Evolutionary conservation across 2,888 invertebrate species (phyloP).

Genomic region (Argynnis bischoffii): DNA sequence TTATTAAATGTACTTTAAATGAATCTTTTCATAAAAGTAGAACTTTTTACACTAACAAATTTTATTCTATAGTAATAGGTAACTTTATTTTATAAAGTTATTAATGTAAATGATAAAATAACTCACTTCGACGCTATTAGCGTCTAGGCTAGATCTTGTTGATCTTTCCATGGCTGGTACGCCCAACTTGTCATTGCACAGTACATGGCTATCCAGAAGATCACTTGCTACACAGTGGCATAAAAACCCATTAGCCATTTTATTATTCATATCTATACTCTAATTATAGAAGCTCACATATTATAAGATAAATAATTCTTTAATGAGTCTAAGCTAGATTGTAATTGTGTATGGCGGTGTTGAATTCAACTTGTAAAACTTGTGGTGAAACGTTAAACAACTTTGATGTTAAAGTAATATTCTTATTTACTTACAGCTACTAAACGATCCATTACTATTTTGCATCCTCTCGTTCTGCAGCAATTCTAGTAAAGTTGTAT

Average conservation of each 20-base stretch:
- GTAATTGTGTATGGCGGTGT: constrained; percentile 46
- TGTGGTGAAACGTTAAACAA: too few relatives aligned
- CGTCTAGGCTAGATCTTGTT: constrained; percentile 70
- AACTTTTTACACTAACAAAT: too few relatives aligned
- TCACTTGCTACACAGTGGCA: constrained; percentile 75
- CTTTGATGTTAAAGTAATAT: constrained; percentile 48
- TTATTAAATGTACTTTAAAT: too few relatives aligned
- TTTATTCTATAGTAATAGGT: not conserved
- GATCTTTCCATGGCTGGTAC: constrained; percentile 71
- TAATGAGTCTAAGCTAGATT: constrained; percentile 40
- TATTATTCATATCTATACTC: constrained; percentile 72
- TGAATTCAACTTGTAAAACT: constrained; percentile 47
- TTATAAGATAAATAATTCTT: constrained; percentile 59
- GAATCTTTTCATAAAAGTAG: too few relatives aligned
- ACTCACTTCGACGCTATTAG: constrained; percentile 79
- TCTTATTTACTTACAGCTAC: constrained; percentile 66
- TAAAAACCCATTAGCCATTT: constrained; percentile 71
- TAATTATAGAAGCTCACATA: constrained; percentile 66
- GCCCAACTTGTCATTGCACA: constrained; percentile 70
- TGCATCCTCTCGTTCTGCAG: constrained; percentile 52
- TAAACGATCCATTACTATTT: constrained; percentile 71
- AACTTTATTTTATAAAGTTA: not conserved
- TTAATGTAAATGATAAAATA: not conserved
- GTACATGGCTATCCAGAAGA: constrained; percentile 78
- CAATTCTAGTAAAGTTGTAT: too few relatives aligned